These are phyloP conservation scores for Apodemia mormo DNA, from an alignment of 2,888 invertebrate genomes.

Conservation along the genomic window DNA sequence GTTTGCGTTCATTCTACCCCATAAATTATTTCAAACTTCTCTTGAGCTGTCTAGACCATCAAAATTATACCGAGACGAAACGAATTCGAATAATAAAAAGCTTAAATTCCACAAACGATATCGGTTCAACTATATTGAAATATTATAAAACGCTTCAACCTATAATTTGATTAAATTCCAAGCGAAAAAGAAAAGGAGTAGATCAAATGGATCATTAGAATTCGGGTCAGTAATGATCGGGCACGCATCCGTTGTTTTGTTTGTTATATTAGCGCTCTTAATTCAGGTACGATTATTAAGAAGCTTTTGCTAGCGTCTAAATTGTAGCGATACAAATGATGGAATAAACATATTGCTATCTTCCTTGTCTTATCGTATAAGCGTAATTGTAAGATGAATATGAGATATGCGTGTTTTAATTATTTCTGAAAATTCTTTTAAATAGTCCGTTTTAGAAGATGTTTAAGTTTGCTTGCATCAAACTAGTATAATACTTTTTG, in stretches of 20 bases:
- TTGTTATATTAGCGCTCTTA: constrained; percentile 62
- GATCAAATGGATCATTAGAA: constrained; percentile 76
- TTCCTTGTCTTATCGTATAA: not conserved
- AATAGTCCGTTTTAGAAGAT: too few relatives aligned
- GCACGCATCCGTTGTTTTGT: constrained; percentile 65
- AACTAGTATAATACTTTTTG: too few relatives aligned
- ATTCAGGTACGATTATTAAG: constrained; percentile 58
- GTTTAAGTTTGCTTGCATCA: too few relatives aligned
- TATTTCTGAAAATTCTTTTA: too few relatives aligned
- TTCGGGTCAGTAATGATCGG: constrained; percentile 77
- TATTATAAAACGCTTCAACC: constrained; percentile 78
- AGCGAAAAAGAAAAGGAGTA: constrained; percentile 70
- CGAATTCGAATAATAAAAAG: constrained; percentile 74
- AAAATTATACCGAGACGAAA: constrained; percentile 67
- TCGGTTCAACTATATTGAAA: constrained; percentile 74
- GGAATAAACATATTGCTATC: not conserved
- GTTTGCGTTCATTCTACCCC: constrained; percentile 30
- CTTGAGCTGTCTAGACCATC: constrained; percentile 66
- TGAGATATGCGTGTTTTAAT: too few relatives aligned
- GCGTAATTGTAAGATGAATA: not conserved
- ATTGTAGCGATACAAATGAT: not conserved
- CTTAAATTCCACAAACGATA: constrained; percentile 76
- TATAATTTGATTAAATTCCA: constrained; percentile 80
- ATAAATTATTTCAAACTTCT: constrained; percentile 49
- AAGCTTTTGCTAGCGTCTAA: constrained; percentile 20